These are phyloP conservation scores for Brachymystax lenok DNA, from an alignment of 2,797 vertebrate genomes.

Conservation along the genomic window DNA sequence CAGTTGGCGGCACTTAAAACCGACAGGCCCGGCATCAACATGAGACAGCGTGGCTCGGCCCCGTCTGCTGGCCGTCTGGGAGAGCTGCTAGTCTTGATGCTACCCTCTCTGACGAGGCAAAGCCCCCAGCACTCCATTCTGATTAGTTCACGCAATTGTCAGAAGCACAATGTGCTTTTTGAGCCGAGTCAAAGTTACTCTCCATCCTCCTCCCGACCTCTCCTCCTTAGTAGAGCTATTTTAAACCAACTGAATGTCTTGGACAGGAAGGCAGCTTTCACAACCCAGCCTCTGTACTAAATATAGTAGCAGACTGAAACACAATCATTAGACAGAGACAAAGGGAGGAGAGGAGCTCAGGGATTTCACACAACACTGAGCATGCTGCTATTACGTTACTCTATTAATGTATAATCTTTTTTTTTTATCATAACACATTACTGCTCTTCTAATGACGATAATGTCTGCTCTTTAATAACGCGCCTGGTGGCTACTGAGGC, in stretches of 20 bases:
- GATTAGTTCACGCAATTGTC: slow-evolving; percentile 43
- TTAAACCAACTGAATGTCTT: slow-evolving; percentile 57
- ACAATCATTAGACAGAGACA: no score
- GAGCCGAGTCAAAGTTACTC: slow-evolving; percentile 30
- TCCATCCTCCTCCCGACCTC: neutral
- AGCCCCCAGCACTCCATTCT: slow-evolving; percentile 11
- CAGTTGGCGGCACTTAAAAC: slow-evolving; percentile 53
- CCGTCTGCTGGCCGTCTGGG: neutral
- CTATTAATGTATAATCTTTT: neutral
- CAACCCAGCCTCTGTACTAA: slow-evolving; percentile 63
- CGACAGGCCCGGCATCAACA: slow-evolving; percentile 37
- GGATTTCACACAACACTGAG: neutral
- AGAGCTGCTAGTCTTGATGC: slow-evolving; percentile 1
- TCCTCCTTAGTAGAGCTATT: slow-evolving; percentile 24
- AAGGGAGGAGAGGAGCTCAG: neutral
- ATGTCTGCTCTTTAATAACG: neutral
- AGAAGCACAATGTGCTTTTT: slow-evolving; percentile 25
- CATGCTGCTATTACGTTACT: neutral
- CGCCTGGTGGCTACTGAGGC: neutral
- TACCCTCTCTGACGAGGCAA: neutral
- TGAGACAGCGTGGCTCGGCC: neutral
- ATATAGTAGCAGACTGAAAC: slow-evolving; percentile 57
- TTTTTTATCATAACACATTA: neutral
- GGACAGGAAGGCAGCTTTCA: slow-evolving; percentile 54
- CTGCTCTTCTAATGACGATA: neutral